These are phyloP conservation scores for Sebastes wilsoni DNA, from an alignment of 2,797 vertebrate genomes.

Conservation along the genomic window DNA sequence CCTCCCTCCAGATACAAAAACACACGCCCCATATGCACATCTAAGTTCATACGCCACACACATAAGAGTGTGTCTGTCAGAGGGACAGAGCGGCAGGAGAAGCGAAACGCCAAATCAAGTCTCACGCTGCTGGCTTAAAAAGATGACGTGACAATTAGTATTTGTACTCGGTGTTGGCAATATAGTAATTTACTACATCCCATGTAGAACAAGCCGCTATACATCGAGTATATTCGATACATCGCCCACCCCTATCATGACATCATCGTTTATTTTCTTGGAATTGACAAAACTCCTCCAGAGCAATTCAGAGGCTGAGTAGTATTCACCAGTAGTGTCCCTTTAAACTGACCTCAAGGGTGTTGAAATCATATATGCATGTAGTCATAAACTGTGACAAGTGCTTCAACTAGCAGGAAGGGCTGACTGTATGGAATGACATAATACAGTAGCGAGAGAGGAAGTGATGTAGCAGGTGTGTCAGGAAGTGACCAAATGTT, in stretches of 20 bases:
- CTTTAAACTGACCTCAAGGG: background rate
- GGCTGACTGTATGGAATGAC: constrained; percentile 54
- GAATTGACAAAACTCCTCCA: too few relatives aligned
- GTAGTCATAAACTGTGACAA: background rate
- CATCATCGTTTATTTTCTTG: background rate
- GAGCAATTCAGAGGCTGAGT: background rate
- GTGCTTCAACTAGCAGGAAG: constrained; percentile 28
- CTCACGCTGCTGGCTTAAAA: too few relatives aligned
- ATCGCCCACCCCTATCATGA: background rate
- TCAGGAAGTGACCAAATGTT: constrained; percentile 79
- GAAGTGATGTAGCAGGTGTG: constrained; percentile 68
- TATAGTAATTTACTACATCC: too few relatives aligned
- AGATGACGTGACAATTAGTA: too few relatives aligned
- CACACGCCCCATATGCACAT: too few relatives aligned
- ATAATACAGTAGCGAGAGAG: constrained; percentile 63
- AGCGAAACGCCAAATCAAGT: too few relatives aligned
- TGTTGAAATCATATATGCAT: background rate
- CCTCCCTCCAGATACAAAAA: too few relatives aligned
- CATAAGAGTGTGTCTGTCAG: accelerated
- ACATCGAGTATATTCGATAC: too few relatives aligned
- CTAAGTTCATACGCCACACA: too few relatives aligned
- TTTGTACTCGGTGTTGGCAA: too few relatives aligned
- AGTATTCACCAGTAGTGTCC: background rate
- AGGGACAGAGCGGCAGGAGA: too few relatives aligned
- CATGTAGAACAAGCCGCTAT: too few relatives aligned